Evolutionary conservation across 2,797 vertebrate species (phyloP).

Genomic region (Macropus fuliginosus): DNA sequence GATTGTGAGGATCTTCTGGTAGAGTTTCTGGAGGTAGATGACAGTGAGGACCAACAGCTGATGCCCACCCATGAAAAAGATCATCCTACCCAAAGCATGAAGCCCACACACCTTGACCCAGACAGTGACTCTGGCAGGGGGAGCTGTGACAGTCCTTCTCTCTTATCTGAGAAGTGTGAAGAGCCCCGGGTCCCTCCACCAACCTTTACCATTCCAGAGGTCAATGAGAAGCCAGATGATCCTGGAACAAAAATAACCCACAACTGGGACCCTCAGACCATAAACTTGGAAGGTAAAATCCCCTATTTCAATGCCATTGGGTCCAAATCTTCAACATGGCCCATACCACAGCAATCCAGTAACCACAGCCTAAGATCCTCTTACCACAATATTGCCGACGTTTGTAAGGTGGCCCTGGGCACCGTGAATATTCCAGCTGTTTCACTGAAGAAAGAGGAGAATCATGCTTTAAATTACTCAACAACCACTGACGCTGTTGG

Average conservation of each 20-base stretch:
- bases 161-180: slow-evolving; percentile 89
- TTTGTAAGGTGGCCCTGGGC: slow-evolving; percentile 69
- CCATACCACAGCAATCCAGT: slow-evolving; percentile 82
- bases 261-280: slow-evolving; percentile 54
- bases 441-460: slow-evolving; percentile 75
- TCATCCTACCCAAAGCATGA: slow-evolving; percentile 78
- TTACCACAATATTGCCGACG: slow-evolving; percentile 85
- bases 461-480: slow-evolving; percentile 53
- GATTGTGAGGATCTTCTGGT: slow-evolving; percentile 92
- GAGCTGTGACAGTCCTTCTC: slow-evolving; percentile 93
- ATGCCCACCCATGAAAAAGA: slow-evolving; percentile 84
- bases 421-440: slow-evolving; percentile 34
- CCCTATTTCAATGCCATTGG: slow-evolving; percentile 70
- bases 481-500: slow-evolving; percentile 61
- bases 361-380: slow-evolving; percentile 80
- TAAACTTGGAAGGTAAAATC: slow-evolving; percentile 47
- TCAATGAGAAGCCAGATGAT: slow-evolving; percentile 68
- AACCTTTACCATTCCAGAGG: slow-evolving; percentile 58
- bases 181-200: slow-evolving; percentile 70
- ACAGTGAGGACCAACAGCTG: slow-evolving; percentile 88
- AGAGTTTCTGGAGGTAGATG: slow-evolving; percentile 93
- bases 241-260: slow-evolving; percentile 54
- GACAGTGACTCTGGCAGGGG: slow-evolving; percentile 94
- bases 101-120: slow-evolving; percentile 82
- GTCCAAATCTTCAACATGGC: slow-evolving; percentile 88